These are phyloP conservation scores for Esox niger DNA, from an alignment of 2,113 vertebrate genomes.

Conservation along the genomic window DNA sequence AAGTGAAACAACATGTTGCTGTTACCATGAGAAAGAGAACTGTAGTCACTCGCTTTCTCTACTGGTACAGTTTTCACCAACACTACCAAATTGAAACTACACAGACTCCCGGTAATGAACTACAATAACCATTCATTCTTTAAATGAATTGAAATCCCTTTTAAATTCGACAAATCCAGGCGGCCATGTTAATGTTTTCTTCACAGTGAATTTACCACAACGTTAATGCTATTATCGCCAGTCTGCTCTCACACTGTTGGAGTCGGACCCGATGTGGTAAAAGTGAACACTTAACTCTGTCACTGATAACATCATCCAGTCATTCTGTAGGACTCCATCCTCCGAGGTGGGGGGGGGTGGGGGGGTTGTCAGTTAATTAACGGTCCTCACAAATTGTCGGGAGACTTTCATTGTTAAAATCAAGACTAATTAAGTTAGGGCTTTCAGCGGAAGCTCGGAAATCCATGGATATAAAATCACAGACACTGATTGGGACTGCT, in stretches of 20 bases:
- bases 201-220: not conserved
- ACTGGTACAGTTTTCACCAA: not conserved
- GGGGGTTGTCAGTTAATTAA: constrained; percentile 56
- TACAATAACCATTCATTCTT: too few species aligned
- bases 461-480: constrained; percentile 54
- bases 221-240: not conserved
- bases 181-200: too few species aligned
- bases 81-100: too few species aligned
- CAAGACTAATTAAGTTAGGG: constrained; percentile 49
- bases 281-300: not conserved
- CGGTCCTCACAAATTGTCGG: constrained; percentile 39
- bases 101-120: too few species aligned
- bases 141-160: too few species aligned
- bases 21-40: not conserved
- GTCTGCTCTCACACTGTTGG: not conserved
- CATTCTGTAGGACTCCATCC: constrained; percentile 23
- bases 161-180: too few species aligned
- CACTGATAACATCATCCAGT: constrained; percentile 14
- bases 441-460: constrained; percentile 31
- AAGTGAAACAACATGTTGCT: not conserved
- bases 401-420: constrained; percentile 40
- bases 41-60: not conserved
- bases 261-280: not conserved
- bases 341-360: constrained; percentile 30
- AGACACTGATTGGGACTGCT: constrained; percentile 26